Base-by-base conservation (phyloP, 1,140 invertebrate species). In the Oscheius sp. region DNA sequence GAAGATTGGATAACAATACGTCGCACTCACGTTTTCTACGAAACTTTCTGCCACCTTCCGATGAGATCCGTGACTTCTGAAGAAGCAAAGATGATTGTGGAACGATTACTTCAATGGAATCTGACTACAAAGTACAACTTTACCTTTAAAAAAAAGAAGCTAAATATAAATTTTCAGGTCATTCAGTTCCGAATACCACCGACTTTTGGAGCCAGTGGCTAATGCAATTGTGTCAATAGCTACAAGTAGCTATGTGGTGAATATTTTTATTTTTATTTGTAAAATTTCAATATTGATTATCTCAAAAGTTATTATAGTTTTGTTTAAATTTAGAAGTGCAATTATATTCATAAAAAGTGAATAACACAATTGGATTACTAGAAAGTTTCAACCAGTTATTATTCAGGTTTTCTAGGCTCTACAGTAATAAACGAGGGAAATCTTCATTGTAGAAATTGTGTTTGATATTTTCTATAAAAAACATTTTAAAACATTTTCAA, bases 131-230 rank as follows among this genome's bases (percentile, higher is more conserved):
- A 68, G 67, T 68, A 52, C 2, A 28, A 38, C 29, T 32, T 28
- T 7, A 20, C 0, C 3, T 34, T 42, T 38, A n/a, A 4, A 58
- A 58, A 15, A 18, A 20, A 15, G 36, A 15, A 2, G n/a, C 26
- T 7, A 1, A 4, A 35, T 2, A 2, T 3, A 3, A 31, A 32
- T 26, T 36, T 65, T 55, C 62, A 73, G 70, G 32, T 63, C 70
- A 20, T 73, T 73, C 49, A 64, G 61, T 23, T 73, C 70, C 3
- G 70, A 73, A 38, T 73, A 73, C 45, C 52, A 55, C 34, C 28
- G 52, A 18, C 28, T 64, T 45, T 7, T 64, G 3, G 61, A 73
- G 18, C 34, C 61, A 2, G 29, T 73, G 3, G 42, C 70, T 2
- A 64, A 28, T 23, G 62, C 59, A n/a, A 65, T 65, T 55, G 70